Evolutionary conservation across 30 jellyfish, hydroid and myxozoan species (phyloP).

Genomic region (Turritopsis dohrnii): DNA sequence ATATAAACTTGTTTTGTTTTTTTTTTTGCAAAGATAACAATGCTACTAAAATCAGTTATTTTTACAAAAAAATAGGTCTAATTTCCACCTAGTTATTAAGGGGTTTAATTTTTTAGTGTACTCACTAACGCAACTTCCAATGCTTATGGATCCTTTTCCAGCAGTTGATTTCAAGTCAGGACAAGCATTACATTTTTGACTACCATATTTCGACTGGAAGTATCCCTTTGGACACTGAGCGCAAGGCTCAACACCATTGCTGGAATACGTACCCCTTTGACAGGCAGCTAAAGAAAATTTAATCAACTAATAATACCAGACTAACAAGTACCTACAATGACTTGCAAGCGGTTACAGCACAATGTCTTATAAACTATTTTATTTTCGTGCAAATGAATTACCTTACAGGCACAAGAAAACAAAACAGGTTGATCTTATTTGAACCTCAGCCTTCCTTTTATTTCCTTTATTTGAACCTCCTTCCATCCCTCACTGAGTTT

Average conservation of each 20-base stretch:
- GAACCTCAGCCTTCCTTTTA: no score
- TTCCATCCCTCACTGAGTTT: neutral
- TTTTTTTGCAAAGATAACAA: neutral
- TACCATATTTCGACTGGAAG: constrained; percentile 56
- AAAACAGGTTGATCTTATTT: no score
- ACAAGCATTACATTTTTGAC: constrained; percentile 55
- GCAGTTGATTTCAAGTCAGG: constrained; percentile 50
- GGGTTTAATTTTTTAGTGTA: neutral
- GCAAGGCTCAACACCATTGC: constrained; percentile 95
- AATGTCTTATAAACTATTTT: no score
- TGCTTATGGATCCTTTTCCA: constrained; percentile 63
- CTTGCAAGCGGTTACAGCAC: no score
- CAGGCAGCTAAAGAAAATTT: constrained; percentile 57
- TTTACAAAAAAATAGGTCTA: no score
- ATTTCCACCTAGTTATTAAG: neutral
- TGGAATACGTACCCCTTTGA: constrained; percentile 85
- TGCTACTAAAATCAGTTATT: neutral
- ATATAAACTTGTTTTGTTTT: neutral
- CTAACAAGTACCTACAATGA: no score
- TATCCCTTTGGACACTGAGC: constrained; percentile 86
- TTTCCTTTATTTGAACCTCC: no score
- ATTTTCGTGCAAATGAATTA: no score
- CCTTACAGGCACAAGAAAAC: no score
- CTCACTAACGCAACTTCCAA: constrained; percentile 57
- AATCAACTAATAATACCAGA: no score